Evolutionary conservation across 1,140 invertebrate species (phyloP), one percentile per base, ranked within the genome.

Genomic region (Cotesia vestalis): DNA sequence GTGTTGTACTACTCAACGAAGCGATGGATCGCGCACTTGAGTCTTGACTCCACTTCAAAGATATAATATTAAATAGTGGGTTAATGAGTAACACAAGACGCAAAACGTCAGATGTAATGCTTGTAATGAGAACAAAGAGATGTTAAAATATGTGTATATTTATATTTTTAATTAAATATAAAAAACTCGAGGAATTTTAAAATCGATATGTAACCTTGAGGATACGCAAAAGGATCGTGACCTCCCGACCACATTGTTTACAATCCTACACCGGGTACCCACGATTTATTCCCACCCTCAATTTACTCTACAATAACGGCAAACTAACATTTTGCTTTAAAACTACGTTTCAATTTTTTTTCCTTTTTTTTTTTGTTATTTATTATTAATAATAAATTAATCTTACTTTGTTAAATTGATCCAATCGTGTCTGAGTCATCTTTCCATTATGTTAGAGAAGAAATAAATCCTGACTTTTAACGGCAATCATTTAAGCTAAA

Each of bases 251-350:
- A 20, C 27, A 60, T 60, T 60, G 20, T 60, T 60, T 35, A 2
- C 14, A 35, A 60, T 60, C 59, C 59, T 60, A 20, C 6, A 60
- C 17, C 17, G 17, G 20, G 9, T 60, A 70, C 68, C 17, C 59
- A 51, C 40, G 59, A 66, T 66, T 52, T 8, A 46, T 70, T 61
- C 38, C 38, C 6, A 59, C 60, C 40, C 17, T 70, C 59, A 70
- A 70, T 59, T 70, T 61, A 38, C 61, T 63, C 62, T 12, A 17
- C 27, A 70, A 70, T 59, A 70, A 66, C 46, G 11, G 35, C 46
- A 17, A 53, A 66, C 51, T 52, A 4, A 12, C 40, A 34, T 51
- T 66, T 12, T 46, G 6, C 38, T 51, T 8, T 52, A 14, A 51
- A 66, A 52, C 12, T 52, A 51, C 11, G 35, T 14, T 12, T 38